Conservation (phyloP, 2,888 invertebrate genomes). For the Drosophila falleni region DNA sequence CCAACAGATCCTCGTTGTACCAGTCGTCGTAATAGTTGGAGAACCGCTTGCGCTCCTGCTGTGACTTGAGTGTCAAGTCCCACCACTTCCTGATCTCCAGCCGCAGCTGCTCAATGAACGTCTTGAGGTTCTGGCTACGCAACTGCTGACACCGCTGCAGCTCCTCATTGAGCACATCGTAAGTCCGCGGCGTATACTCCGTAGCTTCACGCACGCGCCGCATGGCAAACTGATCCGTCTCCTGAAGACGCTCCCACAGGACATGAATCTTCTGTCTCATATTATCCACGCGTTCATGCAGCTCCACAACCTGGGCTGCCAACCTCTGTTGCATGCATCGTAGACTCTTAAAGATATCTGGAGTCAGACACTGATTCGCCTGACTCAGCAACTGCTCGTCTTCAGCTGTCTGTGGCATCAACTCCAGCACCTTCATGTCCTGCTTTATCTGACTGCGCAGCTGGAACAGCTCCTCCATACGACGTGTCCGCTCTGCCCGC, state of each 20-base stretch:
- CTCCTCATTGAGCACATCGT: constrained; percentile 87
- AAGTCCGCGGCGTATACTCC: constrained; percentile 78
- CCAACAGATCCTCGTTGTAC: constrained; percentile 92
- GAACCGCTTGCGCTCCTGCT: constrained; percentile 88
- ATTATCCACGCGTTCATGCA: constrained; percentile 87
- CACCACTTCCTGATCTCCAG: constrained; percentile 90
- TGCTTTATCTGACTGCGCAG: constrained; percentile 84
- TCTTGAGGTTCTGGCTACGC: constrained; percentile 91
- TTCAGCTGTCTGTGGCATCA: constrained; percentile 70
- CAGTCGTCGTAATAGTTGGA: constrained; percentile 88
- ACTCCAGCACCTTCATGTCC: constrained; percentile 83
- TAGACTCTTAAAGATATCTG: constrained; percentile 88
- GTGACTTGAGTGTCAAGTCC: constrained; percentile 91
- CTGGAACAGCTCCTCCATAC: constrained; percentile 84
- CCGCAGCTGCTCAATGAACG: constrained; percentile 87
- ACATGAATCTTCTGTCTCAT: constrained; percentile 88
- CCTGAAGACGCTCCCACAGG: constrained; percentile 91
- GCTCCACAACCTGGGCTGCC: constrained; percentile 87
- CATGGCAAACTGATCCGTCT: constrained; percentile 88
- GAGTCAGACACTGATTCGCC: constrained; percentile 87
- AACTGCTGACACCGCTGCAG: constrained; percentile 91
- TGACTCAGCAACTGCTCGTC: constrained; percentile 85
- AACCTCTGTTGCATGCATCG: constrained; percentile 87
- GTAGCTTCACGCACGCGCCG: constrained; percentile 87
- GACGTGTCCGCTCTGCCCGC: constrained; percentile 87